Evolutionary conservation across 2,888 invertebrate species (phyloP), one percentile per base, ranked within the genome.

Genomic region (Fragum sueziense): DNA sequence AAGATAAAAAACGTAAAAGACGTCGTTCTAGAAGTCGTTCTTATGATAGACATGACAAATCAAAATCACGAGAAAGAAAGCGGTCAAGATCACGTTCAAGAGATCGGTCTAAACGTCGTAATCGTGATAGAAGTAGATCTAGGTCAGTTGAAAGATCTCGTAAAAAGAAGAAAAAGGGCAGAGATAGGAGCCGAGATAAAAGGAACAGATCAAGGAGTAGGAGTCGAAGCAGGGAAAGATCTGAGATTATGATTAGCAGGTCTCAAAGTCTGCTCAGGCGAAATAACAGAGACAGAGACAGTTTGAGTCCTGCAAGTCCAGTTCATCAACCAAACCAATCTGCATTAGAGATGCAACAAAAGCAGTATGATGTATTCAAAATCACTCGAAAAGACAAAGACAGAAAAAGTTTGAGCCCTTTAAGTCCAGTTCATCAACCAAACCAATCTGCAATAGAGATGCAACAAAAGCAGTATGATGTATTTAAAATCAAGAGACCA

Each of bases 11-110:
- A 54, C 74, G 59, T 37, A 77, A 74, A 29, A 59, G 78, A 29
- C 76, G 65, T 54, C 74, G 75, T 33, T 76, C 74, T 29, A 74
- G 80, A 69, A 82, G 83, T 72, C 82, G 76, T 67, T 85, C 86
- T 69, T 72, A 78, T 72, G 85, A 85, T 29, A 70, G 77, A 14
- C 83, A 80, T 69, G 75, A 71, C 4, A 75, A 85, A 54, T 87
- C 88, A 70, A 80, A 78, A 25, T 87, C 88, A 51, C 73, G 73
- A 67, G 87, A 88, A n/a, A 84, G 84, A 68, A 59, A 61, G 68
- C 69, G 86, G 25, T 87, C 87, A 31, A 72, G 85, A 54, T 88
- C 88, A 22, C 62, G 84, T 20, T 78, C 80, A 37, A 52, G 76
- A 34, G 80, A 85, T 27, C 70, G 76, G 25, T 54, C 65, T 34